phyloP scores from a whole-genome alignment of 2,113 vertebrate genomes.

The Semicossyphus pulcher region DNA sequence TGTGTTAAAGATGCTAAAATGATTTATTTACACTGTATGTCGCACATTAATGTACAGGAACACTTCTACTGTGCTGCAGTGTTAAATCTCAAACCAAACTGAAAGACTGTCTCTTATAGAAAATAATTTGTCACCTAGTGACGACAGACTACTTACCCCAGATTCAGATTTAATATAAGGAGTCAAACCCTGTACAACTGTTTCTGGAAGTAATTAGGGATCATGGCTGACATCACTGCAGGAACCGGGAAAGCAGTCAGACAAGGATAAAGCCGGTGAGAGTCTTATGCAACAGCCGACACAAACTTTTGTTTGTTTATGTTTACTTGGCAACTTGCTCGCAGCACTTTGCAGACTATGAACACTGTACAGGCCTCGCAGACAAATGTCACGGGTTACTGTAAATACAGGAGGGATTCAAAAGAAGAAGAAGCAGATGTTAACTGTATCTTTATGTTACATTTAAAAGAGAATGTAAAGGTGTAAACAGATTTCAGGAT shows the following conservation, averaged over 20 bases:
- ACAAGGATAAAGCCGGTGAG: slow-evolving; percentile 7
- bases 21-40: neutral
- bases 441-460: neutral
- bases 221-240: too few species aligned
- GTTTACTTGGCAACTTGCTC: neutral
- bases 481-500: neutral
- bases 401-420: neutral
- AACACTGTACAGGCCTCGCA: neutral
- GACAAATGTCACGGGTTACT: neutral
- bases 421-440: neutral
- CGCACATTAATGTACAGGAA: neutral
- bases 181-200: too few species aligned
- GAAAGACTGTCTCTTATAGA: too few species aligned
- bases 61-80: neutral
- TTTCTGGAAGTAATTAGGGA: too few species aligned
- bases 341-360: neutral
- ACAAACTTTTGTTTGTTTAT: slow-evolving; percentile 33
- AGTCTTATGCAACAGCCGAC: slow-evolving; percentile 21
- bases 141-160: too few species aligned
- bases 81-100: neutral
- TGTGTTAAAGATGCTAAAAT: slow-evolving; percentile 29
- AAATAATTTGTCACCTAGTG: too few species aligned
- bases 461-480: neutral
- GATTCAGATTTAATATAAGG: too few species aligned
- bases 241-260: neutral